Conservation (phyloP, 2,797 vertebrate genomes). For the Odontamblyopus rebecca region DNA sequence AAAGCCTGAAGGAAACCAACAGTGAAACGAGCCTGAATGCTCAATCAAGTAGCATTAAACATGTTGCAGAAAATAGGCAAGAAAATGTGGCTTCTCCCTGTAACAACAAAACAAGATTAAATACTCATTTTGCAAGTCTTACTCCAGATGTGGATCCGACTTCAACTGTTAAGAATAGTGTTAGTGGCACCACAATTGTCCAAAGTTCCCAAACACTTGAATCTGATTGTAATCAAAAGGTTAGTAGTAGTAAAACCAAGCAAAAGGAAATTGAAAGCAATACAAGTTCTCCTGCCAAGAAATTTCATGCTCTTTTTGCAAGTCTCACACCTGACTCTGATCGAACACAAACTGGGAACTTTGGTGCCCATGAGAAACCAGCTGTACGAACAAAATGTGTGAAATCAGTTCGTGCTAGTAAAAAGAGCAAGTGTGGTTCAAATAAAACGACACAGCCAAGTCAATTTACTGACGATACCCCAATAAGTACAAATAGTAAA, state of each 20-base stretch:
- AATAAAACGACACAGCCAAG: background rate
- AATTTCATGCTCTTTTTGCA: slow-evolving; percentile 14
- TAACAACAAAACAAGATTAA: slow-evolving; percentile 12
- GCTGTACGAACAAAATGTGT: background rate
- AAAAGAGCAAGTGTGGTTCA: background rate
- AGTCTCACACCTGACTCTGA: background rate
- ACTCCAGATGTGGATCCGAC: background rate
- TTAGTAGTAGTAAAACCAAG: background rate
- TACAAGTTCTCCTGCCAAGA: background rate
- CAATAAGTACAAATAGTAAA: background rate
- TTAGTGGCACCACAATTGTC: background rate
- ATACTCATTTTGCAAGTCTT: background rate
- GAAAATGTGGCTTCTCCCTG: background rate
- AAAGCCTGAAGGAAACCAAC: background rate
- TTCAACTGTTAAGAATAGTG: background rate
- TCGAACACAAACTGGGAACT: background rate
- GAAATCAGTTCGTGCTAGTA: background rate
- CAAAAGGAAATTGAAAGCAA: background rate
- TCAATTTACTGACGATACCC: background rate
- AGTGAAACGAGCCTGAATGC: background rate
- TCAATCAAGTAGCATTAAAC: background rate
- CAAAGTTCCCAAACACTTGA: background rate
- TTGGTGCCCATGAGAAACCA: background rate
- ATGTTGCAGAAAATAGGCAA: background rate
- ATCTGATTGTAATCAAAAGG: background rate